phyloP scores from a whole-genome alignment of 2,797 vertebrate species.

The Catostomus latipinnis region DNA sequence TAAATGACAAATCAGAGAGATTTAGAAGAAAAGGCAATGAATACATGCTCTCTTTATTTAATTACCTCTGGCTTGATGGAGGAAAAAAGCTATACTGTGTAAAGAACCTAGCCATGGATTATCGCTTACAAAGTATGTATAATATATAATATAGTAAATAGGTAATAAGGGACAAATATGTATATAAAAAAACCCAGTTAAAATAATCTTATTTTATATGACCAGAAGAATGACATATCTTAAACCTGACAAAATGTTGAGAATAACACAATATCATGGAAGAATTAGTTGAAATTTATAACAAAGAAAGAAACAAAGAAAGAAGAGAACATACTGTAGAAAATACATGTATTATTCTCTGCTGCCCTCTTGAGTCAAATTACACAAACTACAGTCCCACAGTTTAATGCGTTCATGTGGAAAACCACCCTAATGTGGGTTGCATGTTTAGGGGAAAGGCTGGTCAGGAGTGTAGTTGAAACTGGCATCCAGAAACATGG shows the following conservation, averaged over 20 bases:
- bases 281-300: not conserved
- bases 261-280: not conserved
- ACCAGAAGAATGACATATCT: not conserved
- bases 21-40: not conserved
- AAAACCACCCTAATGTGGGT: not conserved
- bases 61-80: not conserved
- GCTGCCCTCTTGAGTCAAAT: constrained; percentile 43
- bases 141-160: too few relatives aligned
- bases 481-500: constrained; percentile 83
- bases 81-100: too few relatives aligned
- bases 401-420: constrained; percentile 8
- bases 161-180: too few relatives aligned
- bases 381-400: constrained; percentile 20
- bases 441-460: constrained; percentile 72
- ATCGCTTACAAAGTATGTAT: too few relatives aligned
- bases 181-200: too few relatives aligned
- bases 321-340: not conserved
- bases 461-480: constrained; percentile 82
- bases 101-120: too few relatives aligned
- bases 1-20: not conserved
- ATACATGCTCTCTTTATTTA: not conserved
- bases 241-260: constrained; percentile 1
- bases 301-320: not conserved
- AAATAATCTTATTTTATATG: too few relatives aligned
- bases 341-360: constrained; percentile 1